Evolutionary conservation across 64 coral and sea anemone genomes (phyloP).

Genomic region (Astreopora myriophthalma): DNA sequence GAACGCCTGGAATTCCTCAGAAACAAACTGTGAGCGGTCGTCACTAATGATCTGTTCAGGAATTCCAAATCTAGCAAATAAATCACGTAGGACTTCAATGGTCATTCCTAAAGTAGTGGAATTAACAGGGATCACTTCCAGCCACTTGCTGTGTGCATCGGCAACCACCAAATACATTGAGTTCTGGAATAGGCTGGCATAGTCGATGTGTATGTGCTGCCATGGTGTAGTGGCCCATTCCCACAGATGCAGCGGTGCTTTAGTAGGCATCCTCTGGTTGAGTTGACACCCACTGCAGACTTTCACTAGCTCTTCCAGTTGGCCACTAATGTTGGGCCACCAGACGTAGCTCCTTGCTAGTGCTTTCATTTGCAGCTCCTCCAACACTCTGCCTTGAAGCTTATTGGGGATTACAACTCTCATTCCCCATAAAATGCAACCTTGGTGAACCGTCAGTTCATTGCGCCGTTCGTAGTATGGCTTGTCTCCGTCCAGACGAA

Average conservation of each 20-base stretch:
- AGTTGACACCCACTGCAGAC: slow-evolving; percentile 36
- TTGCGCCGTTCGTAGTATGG: slow-evolving; percentile 11
- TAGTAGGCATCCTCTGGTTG: slow-evolving; percentile 23
- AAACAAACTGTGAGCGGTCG: slow-evolving; percentile 40
- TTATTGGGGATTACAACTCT: slow-evolving; percentile 51
- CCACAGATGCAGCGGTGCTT: slow-evolving; percentile 28
- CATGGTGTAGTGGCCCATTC: slow-evolving; percentile 21
- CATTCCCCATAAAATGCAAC: slow-evolving; percentile 41
- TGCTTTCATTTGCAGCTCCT: slow-evolving; percentile 63
- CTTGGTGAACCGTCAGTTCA: slow-evolving; percentile 58
- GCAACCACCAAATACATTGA: slow-evolving; percentile 35
- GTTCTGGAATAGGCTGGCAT: neutral
- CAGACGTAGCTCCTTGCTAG: slow-evolving; percentile 52
- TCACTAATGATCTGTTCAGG: slow-evolving; percentile 55
- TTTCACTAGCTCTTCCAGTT: slow-evolving; percentile 47
- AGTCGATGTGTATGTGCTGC: slow-evolving; percentile 56
- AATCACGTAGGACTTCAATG: slow-evolving; percentile 64
- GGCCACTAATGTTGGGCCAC: slow-evolving; percentile 53
- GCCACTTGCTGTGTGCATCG: slow-evolving; percentile 57
- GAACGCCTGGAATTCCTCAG: slow-evolving; percentile 57
- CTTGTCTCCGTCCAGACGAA: slow-evolving; percentile 1
- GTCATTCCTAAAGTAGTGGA: slow-evolving; percentile 42
- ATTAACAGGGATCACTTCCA: slow-evolving; percentile 49
- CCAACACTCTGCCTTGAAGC: slow-evolving; percentile 39
- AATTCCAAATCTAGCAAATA: slow-evolving; percentile 67